Evolutionary conservation across 2,113 vertebrate genomes (phyloP).

Genomic region (Chloropsis hardwickii): DNA sequence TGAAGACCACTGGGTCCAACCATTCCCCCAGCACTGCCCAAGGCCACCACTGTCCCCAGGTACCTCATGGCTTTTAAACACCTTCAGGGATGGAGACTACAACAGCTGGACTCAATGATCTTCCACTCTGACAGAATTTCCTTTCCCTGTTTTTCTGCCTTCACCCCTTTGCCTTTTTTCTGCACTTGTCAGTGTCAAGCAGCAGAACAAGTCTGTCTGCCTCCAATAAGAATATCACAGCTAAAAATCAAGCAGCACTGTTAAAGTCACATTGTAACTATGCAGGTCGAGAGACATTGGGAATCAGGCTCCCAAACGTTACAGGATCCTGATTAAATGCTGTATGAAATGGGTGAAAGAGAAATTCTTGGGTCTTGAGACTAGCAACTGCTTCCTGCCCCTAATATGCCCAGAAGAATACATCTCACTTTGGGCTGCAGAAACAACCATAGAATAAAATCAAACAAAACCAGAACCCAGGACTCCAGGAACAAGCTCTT

Average conservation of each 20-base stretch:
- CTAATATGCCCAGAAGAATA: not conserved
- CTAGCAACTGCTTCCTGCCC: not conserved
- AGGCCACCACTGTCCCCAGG: not conserved
- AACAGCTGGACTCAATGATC: not conserved
- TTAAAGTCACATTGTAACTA: not conserved
- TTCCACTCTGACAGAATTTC: not conserved
- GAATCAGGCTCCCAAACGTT: accelerated
- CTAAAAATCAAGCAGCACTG: not conserved
- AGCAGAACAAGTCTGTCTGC: not conserved
- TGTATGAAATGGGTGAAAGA: not conserved
- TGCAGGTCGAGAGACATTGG: accelerated
- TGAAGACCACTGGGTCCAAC: not conserved
- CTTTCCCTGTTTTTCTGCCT: not conserved
- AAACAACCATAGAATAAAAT: not conserved
- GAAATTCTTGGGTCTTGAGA: not conserved
- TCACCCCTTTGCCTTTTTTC: not conserved
- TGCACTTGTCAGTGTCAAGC: accelerated
- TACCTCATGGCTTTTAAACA: not conserved
- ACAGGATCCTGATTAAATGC: not conserved
- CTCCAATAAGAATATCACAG: not conserved
- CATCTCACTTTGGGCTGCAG: not conserved
- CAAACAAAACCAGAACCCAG: not conserved
- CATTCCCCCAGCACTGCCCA: not conserved
- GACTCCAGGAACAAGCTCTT: not conserved
- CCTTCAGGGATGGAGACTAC: not conserved